These are phyloP conservation scores for Rhinogobius similis DNA, from an alignment of 2,113 vertebrate genomes.

Conservation along the genomic window DNA sequence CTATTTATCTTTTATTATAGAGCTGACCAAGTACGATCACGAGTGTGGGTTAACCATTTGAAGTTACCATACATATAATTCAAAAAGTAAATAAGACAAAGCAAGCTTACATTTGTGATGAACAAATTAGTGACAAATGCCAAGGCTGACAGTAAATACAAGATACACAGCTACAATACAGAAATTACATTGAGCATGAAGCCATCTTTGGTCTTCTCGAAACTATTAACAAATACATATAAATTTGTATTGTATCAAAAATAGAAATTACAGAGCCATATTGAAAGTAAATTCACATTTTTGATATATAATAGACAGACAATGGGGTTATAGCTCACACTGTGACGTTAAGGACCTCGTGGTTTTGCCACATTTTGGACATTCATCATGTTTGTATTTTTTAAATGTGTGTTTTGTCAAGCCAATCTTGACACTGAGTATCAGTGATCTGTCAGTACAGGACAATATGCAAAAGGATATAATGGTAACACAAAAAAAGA, in stretches of 20 bases:
- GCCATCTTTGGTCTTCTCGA: conserved; percentile 82
- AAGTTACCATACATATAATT: conserved; percentile 65
- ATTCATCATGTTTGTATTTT: conserved; percentile 49
- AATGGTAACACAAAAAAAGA: conserved; percentile 55
- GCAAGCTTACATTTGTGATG: conserved; percentile 66
- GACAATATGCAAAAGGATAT: conserved; percentile 34
- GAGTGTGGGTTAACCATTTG: conserved; percentile 68
- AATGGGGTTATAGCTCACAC: conserved; percentile 56
- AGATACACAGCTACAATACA: conserved; percentile 69
- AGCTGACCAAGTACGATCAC: conserved; percentile 65
- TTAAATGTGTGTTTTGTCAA: conserved; percentile 29
- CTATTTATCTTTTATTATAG: conserved; percentile 69
- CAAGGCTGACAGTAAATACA: conserved; percentile 67
- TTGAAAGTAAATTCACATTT: conserved; percentile 80
- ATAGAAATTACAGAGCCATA: conserved; percentile 82
- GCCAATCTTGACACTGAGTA: conserved; percentile 24
- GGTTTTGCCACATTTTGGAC: conserved; percentile 58
- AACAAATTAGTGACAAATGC: conserved; percentile 68
- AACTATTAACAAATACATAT: conserved; percentile 79
- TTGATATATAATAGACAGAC: conserved; percentile 74
- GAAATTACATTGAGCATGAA: conserved; percentile 71
- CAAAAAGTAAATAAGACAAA: conserved; percentile 69
- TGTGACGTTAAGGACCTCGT: conserved; percentile 63
- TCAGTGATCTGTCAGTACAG: conserved; percentile 23
- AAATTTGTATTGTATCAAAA: conserved; percentile 83